Conservation (phyloP, 2,113 vertebrate genomes). For the Salvator merianae region DNA sequence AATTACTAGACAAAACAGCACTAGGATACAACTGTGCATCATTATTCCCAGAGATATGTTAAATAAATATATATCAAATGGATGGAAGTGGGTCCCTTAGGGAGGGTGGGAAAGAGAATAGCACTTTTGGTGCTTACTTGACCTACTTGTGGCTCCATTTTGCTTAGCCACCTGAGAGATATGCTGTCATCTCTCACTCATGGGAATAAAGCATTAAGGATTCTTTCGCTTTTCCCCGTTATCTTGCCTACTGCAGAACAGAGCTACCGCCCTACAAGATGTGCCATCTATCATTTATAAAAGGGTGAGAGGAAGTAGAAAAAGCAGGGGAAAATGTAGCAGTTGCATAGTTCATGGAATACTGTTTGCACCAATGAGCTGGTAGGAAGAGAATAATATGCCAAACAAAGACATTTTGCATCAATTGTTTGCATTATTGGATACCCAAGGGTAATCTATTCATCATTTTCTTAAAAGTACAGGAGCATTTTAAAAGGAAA, state of each 20-base stretch:
- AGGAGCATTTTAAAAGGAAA: slow-evolving; percentile 49
- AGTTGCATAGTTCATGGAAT: slow-evolving; percentile 1
- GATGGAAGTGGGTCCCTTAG: slow-evolving; percentile 9
- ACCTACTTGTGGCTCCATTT: neutral
- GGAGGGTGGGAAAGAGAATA: neutral
- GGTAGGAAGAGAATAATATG: slow-evolving; percentile 34
- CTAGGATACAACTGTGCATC: neutral
- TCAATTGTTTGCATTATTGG: neutral
- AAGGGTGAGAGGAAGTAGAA: slow-evolving; percentile 32
- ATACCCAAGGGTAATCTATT: slow-evolving; percentile 52
- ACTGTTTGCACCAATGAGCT: neutral
- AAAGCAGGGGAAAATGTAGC: slow-evolving; percentile 33
- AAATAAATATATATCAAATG: slow-evolving; percentile 29
- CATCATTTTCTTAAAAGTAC: slow-evolving; percentile 63
- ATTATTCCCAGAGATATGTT: slow-evolving; percentile 23
- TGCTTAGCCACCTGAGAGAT: slow-evolving; percentile 17
- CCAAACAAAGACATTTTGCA: neutral
- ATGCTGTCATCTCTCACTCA: neutral
- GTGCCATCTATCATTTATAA: slow-evolving; percentile 35
- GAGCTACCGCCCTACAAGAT: slow-evolving; percentile 39
- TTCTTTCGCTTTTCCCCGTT: slow-evolving; percentile 7
- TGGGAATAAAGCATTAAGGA: slow-evolving; percentile 8
- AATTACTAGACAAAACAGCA: slow-evolving; percentile 6
- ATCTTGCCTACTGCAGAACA: slow-evolving; percentile 43
- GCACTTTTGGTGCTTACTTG: neutral